Conservation (phyloP, 2,888 invertebrate species). For the Rhagonycha fulva region DNA sequence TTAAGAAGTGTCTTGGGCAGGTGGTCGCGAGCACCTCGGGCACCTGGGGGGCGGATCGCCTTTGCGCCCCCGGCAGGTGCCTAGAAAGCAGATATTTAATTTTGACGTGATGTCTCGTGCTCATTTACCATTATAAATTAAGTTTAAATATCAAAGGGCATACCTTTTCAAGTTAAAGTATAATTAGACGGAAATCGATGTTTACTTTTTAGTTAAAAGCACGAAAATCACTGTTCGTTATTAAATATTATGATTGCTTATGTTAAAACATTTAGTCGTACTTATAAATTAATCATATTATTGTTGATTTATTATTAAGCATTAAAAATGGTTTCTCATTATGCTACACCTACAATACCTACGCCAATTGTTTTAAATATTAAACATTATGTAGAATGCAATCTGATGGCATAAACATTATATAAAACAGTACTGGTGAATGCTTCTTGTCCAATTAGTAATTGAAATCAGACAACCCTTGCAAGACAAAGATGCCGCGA, state of each 20-base stretch:
- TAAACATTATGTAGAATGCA: constrained; percentile 16
- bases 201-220: neutral
- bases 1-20: constrained; percentile 37
- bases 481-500: constrained; percentile 45
- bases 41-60: constrained; percentile 39
- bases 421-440: constrained; percentile 41
- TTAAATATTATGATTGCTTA: too few relatives aligned
- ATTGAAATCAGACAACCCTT: constrained; percentile 49
- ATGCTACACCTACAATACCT: constrained; percentile 4
- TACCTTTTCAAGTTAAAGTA: neutral
- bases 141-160: neutral
- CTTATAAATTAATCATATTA: neutral
- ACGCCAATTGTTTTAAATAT: constrained; percentile 8
- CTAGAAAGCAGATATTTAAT: constrained; percentile 33
- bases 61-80: constrained; percentile 39
- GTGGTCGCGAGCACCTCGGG: constrained; percentile 33
- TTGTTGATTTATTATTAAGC: neutral
- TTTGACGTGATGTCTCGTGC: constrained; percentile 30
- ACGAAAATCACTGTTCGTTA: too few relatives aligned
- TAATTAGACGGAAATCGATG: neutral
- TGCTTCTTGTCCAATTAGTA: constrained; percentile 48
- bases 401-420: constrained; percentile 45
- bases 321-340: neutral
- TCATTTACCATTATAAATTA: constrained; percentile 17
- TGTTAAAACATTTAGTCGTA: too few relatives aligned